Percentiles rank a stretch among this genome's conserved stretches.
phyloP scores from a whole-genome alignment of 92 coral and sea anemone genomes.

The Zoanthus gigantus region DNA sequence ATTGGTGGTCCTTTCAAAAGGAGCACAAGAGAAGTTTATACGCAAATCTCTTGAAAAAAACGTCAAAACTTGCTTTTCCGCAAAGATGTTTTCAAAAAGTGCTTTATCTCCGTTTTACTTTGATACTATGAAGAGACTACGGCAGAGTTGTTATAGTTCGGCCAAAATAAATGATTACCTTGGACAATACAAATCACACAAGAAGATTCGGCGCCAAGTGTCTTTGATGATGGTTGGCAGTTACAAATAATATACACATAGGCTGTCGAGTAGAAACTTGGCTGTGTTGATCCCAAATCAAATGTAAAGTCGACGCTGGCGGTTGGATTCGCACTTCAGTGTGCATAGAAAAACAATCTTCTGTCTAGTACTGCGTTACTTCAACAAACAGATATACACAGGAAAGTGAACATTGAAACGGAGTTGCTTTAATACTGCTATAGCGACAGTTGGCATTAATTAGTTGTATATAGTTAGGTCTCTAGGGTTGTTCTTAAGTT shows the following conservation, averaged over 20 bases:
- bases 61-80: background rate
- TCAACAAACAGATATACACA: background rate
- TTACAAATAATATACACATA: background rate
- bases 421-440: background rate
- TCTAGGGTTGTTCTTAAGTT: constrained; percentile 33
- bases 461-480: constrained; percentile 19
- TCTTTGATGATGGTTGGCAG: background rate
- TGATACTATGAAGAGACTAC: background rate
- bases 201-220: background rate
- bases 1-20: background rate
- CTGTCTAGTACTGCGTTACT: background rate
- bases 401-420: background rate
- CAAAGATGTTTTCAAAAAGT: background rate
- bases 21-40: background rate
- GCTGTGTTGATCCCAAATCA: background rate
- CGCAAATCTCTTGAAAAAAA: background rate
- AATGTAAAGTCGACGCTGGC: background rate
- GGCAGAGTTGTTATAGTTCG: background rate
- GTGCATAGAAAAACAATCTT: background rate
- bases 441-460: background rate
- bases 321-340: background rate
- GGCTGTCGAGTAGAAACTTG: background rate
- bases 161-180: too few species aligned
- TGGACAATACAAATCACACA: too few species aligned
- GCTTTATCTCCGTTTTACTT: background rate